A percentile compares a stretch with the other conserved stretches of the same genome.
These are phyloP conservation scores for Pholis gunnellus DNA, from an alignment of 2,113 vertebrate species.

Conservation along the genomic window DNA sequence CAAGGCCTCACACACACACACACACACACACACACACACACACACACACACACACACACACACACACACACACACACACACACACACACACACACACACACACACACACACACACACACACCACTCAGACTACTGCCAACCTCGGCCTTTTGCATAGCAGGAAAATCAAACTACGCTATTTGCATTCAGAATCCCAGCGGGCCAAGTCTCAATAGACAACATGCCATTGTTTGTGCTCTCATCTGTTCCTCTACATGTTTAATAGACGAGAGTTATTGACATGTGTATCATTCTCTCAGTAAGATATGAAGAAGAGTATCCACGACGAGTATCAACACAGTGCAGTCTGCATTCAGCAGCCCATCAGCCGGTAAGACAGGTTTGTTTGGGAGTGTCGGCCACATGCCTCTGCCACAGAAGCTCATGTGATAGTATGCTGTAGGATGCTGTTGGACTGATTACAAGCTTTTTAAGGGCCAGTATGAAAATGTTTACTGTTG, in stretches of 20 bases:
- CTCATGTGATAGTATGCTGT: conserved; percentile 14
- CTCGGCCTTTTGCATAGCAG: conserved; percentile 55
- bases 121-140: conserved; percentile 13
- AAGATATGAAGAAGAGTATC: not conserved
- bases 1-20: conserved; percentile 15
- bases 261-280: not conserved
- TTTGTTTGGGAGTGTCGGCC: conserved; percentile 55
- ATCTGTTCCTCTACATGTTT: not conserved
- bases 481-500: not conserved
- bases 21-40: too few species aligned
- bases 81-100: too few species aligned
- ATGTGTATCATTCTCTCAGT: not conserved
- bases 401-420: conserved; percentile 8
- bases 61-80: too few species aligned
- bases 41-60: too few species aligned
- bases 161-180: conserved; percentile 54
- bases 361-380: conserved; percentile 43
- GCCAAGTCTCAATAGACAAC: conserved; percentile 19
- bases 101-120: too few species aligned
- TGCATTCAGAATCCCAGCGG: conserved; percentile 47
- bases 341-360: not conserved
- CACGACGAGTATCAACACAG: not conserved
- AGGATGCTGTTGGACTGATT: not conserved
- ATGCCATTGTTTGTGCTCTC: conserved; percentile 7
- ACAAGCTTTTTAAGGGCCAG: not conserved